Conservation (phyloP, 2,113 vertebrate genomes). For the Suricata suricatta region DNA sequence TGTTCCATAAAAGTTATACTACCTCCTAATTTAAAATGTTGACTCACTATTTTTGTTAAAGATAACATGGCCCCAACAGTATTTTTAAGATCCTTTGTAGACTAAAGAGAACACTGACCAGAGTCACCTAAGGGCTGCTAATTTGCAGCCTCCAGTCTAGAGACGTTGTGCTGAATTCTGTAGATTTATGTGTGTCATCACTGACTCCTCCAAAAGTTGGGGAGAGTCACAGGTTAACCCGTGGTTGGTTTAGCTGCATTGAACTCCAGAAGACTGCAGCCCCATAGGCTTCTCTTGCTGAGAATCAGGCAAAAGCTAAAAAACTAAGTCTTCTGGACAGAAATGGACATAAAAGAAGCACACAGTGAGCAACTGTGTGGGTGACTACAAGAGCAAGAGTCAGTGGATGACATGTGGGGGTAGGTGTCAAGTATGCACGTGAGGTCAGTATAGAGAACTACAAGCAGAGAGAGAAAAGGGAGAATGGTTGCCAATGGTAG, state of each 20-base stretch:
- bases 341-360: not conserved
- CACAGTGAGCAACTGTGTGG: not conserved
- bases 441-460: not conserved
- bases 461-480: not conserved
- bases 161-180: not conserved
- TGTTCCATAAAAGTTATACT: not conserved
- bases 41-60: not conserved
- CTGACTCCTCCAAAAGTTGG: not conserved
- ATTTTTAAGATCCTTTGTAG: not conserved
- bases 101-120: not conserved
- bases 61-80: not conserved
- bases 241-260: not conserved
- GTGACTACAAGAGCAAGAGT: not conserved
- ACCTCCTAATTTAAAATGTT: not conserved
- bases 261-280: not conserved
- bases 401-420: not conserved
- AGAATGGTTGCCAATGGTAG: not conserved
- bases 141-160: not conserved
- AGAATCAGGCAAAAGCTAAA: not conserved
- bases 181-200: not conserved
- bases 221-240: not conserved
- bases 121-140: not conserved
- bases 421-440: not conserved
- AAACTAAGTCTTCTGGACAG: not conserved
- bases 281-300: not conserved